Percentiles rank a stretch among this genome's conserved stretches.
Evolutionary conservation across 2,888 invertebrate genomes (phyloP).

Genomic region (Zygaena filipendulae): DNA sequence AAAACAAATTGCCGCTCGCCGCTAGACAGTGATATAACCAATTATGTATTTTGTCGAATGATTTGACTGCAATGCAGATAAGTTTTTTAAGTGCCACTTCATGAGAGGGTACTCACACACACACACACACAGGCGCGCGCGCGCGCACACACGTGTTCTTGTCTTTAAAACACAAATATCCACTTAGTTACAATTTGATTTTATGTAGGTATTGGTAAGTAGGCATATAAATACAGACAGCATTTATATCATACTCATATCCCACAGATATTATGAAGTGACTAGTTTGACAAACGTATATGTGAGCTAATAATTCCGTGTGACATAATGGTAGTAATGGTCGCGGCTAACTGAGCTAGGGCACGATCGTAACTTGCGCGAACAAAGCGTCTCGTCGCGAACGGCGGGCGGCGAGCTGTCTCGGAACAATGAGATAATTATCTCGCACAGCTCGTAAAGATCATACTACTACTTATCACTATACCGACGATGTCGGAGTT

Average conservation of each 20-base stretch:
- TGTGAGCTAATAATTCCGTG: conserved; percentile 38
- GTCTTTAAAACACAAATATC: too few species aligned
- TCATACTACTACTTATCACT: conserved; percentile 2
- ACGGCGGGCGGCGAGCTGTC: conserved; percentile 42
- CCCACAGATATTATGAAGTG: too few species aligned
- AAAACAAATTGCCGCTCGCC: too few species aligned
- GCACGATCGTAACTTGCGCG: conserved; percentile 51
- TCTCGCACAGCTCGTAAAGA: conserved; percentile 46
- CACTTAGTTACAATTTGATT: too few species aligned
- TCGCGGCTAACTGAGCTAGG: conserved; percentile 42
- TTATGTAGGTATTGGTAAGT: conserved; percentile 2
- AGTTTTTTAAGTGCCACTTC: too few species aligned
- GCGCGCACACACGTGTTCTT: too few species aligned
- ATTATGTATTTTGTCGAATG: too few species aligned
- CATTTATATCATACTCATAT: too few species aligned
- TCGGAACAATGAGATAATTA: conserved; percentile 56
- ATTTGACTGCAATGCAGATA: too few species aligned
- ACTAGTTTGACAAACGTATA: conserved; percentile 24
- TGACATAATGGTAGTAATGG: conserved; percentile 52
- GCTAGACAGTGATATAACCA: too few species aligned
- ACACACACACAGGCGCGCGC: too few species aligned
- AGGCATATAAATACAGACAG: conserved; percentile 2
- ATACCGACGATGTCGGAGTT: conserved; percentile 35
- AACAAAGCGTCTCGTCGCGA: conserved; percentile 47
- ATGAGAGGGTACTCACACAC: too few species aligned